A percentile compares a stretch with the other conserved stretches of the same genome.
Evolutionary conservation across 2,888 invertebrate species (phyloP).

Genomic region (Temnothorax ravouxi): DNA sequence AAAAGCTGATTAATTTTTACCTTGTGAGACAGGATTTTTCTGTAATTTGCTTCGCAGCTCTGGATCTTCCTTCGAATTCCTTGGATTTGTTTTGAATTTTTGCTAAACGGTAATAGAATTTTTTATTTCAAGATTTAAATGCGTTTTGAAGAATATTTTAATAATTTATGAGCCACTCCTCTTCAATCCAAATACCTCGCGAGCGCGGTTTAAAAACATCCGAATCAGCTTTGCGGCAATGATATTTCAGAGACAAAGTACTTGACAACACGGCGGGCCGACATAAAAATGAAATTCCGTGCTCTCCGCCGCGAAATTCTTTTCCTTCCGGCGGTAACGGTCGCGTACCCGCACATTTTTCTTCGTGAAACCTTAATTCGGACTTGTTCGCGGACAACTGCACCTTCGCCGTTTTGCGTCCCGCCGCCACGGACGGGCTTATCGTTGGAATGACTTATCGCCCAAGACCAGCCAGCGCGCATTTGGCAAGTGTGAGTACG

Average conservation of each 20-base stretch:
- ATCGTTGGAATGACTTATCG: constrained; percentile 85
- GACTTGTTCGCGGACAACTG: constrained; percentile 64
- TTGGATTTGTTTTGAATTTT: not conserved
- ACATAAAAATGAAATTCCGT: constrained; percentile 38
- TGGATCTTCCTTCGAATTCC: not conserved
- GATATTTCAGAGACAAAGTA: constrained; percentile 1
- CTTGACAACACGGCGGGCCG: not conserved
- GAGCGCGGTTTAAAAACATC: not conserved
- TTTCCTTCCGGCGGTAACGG: constrained; percentile 46
- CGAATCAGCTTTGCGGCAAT: constrained; percentile 1
- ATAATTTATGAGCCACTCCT: not conserved
- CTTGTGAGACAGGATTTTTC: not conserved
- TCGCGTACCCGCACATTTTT: constrained; percentile 67
- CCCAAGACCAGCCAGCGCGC: constrained; percentile 70
- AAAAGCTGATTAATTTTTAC: not conserved
- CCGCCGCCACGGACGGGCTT: constrained; percentile 71
- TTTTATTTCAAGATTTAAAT: not conserved
- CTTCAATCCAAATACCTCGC: not conserved
- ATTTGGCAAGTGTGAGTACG: constrained; percentile 69
- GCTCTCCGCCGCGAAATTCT: constrained; percentile 9
- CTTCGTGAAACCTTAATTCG: constrained; percentile 73
- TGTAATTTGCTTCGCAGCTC: not conserved
- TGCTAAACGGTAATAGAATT: not conserved
- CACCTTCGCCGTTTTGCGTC: constrained; percentile 69
- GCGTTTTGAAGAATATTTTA: not conserved